Base-by-base conservation (phyloP, 2,888 invertebrate species). In the Tyria jacobaeae region DNA sequence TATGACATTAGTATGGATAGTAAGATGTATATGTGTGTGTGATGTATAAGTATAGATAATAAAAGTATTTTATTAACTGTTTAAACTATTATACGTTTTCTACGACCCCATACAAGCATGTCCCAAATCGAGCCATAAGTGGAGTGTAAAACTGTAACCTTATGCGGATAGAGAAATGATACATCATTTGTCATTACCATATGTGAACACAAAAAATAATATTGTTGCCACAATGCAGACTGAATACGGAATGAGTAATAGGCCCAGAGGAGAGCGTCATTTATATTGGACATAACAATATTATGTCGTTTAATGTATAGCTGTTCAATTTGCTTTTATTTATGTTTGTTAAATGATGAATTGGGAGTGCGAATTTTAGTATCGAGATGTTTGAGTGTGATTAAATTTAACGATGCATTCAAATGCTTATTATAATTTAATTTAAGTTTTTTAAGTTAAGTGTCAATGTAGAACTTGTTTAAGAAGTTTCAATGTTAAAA, bases 101-200 rank as follows among this genome's bases (percentile, higher is more conserved):
- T 53, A 27, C 25, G 39, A 17, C 21, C 10, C 1, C 17, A 53
- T 54, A 12, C 5, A 27, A 49, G 48, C n/a, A n/a, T 2, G 17
- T 55, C 17, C 62, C n/a, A 53, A 12, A 15, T 17, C 0, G 24
- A 0, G 48, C 59, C 71, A 21, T 71, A 47, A 49, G 61, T 6
- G 57, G 53, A 34, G n/a, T 44, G 58, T 5, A 39, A 50, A 50
- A 25, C 25, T 35, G 14, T 6, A 47, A 48, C 64, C 56, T 64
- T 64, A 69, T 72, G 66, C 51, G 17, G n/a, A n/a, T n/a, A n/a
- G n/a, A n/a, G 35, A 35, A 55, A 41, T 37, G 27, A 44, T 7
- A 27, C 1, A 47, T 44, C 61, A 57, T 62, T 37, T 56, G 52
- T 62, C 61, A 62, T 25, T 4, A 3, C 62, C 57, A 17, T 57